A percentile compares a stretch with the other conserved stretches of the same genome.
Evolutionary conservation across 2,113 vertebrate genomes (phyloP).

Genomic region (Tauraco erythrolophus): DNA sequence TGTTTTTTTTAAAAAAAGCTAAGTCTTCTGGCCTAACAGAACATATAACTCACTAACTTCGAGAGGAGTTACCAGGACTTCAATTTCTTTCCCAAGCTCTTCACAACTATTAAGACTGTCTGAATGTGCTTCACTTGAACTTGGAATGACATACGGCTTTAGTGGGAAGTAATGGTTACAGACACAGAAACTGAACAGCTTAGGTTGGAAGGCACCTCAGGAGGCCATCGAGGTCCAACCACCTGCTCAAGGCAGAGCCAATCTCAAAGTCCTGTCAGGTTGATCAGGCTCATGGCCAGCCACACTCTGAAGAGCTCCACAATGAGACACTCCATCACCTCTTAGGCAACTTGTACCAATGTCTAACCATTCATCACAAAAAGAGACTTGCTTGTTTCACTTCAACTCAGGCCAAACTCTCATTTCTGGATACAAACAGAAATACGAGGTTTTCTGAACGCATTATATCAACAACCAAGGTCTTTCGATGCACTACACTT

Average conservation of each 20-base stretch:
- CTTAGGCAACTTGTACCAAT: background rate
- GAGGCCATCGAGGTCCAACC: background rate
- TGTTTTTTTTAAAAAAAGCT: background rate
- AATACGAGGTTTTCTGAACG: background rate
- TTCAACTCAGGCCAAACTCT: background rate
- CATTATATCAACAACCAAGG: background rate
- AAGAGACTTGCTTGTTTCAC: background rate
- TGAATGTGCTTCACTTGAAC: background rate
- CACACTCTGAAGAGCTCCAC: background rate
- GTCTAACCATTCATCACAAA: background rate
- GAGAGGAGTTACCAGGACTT: background rate
- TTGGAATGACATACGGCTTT: fast-evolving
- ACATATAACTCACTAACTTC: background rate
- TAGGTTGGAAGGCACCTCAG: background rate
- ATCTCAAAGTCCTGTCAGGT: background rate
- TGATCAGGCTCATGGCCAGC: background rate
- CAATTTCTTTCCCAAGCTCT: background rate
- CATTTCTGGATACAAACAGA: background rate
- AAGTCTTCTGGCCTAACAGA: background rate
- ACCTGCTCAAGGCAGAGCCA: background rate
- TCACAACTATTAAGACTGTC: background rate
- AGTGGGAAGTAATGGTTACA: background rate
- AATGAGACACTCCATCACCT: background rate
- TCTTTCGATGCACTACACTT: background rate
- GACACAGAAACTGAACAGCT: background rate